These are phyloP conservation scores for Mantis religiosa DNA, from an alignment of 2,888 invertebrate species.

Conservation along the genomic window DNA sequence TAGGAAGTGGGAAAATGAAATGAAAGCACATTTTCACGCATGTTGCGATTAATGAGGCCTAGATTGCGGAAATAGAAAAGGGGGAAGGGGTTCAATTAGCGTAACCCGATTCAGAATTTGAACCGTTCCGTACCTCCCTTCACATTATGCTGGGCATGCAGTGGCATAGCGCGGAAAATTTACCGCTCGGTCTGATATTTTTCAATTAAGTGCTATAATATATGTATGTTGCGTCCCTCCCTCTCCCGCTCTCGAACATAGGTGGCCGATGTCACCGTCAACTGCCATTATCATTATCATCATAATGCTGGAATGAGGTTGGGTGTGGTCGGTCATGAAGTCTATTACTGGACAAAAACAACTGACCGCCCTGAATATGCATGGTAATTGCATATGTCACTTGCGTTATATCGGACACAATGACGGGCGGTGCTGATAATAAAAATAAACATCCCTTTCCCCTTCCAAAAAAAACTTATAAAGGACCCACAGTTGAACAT, in stretches of 20 bases:
- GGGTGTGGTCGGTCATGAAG: neutral
- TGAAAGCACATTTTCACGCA: neutral
- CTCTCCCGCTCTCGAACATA: neutral
- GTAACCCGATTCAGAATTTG: neutral
- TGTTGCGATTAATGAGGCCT: neutral
- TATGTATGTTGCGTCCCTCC: neutral
- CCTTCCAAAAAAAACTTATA: neutral
- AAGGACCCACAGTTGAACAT: too few relatives aligned
- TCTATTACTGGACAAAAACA: neutral
- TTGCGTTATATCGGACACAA: slow-evolving; percentile 5
- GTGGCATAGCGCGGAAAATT: neutral
- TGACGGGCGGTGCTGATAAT: neutral
- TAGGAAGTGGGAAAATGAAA: neutral
- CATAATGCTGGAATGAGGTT: neutral
- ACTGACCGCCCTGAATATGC: neutral
- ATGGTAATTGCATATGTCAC: slow-evolving; percentile 17
- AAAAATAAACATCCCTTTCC: neutral
- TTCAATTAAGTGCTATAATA: neutral
- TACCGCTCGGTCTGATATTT: neutral
- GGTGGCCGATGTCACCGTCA: neutral
- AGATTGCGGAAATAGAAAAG: neutral
- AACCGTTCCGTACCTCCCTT: neutral
- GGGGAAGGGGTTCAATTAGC: neutral
- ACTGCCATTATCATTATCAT: neutral
- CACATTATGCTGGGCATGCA: neutral